These are phyloP conservation scores for Osmerus mordax DNA, from an alignment of 2,113 vertebrate species.

Conservation along the genomic window DNA sequence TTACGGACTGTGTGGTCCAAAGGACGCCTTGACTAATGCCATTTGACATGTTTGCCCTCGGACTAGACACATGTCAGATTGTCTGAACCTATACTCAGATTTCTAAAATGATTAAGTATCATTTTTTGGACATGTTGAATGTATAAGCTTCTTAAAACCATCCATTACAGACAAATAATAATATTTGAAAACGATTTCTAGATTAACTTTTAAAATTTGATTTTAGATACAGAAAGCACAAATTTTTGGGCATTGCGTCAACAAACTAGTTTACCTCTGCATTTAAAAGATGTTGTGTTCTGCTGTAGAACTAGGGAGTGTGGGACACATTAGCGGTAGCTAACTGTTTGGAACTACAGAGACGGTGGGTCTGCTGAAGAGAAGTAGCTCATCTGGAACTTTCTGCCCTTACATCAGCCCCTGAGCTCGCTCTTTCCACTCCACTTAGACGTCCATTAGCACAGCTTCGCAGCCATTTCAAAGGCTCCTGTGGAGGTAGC, in stretches of 20 bases:
- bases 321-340: slow-evolving; percentile 3
- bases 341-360: background rate
- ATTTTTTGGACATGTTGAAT: too few species aligned
- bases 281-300: background rate
- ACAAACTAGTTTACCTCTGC: background rate
- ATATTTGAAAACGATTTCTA: too few species aligned
- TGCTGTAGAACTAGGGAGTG: background rate
- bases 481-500: background rate
- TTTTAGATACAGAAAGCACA: too few species aligned
- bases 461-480: slow-evolving; percentile 10
- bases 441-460: slow-evolving; percentile 1
- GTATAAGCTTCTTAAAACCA: too few species aligned
- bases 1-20: background rate
- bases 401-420: background rate
- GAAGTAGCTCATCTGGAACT: background rate
- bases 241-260: too few species aligned
- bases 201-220: too few species aligned
- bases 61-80: too few species aligned
- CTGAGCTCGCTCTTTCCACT: background rate
- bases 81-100: too few species aligned
- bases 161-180: too few species aligned
- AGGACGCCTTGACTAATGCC: background rate
- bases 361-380: background rate
- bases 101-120: too few species aligned
- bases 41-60: too few species aligned